phyloP scores from a whole-genome alignment of 1,140 invertebrate genomes.

The Trissolcus basalis region DNA sequence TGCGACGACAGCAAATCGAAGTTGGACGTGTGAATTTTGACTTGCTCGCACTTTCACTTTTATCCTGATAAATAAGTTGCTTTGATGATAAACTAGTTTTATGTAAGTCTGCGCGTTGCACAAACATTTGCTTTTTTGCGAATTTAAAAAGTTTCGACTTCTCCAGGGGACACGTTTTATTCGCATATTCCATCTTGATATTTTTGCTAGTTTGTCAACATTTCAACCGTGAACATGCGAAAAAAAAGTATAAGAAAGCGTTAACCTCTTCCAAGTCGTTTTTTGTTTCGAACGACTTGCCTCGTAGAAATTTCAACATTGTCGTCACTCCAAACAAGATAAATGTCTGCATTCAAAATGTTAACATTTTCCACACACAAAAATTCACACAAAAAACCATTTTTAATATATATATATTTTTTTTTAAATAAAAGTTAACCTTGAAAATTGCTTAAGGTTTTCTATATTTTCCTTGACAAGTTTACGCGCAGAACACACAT shows the following conservation, averaged over 20 bases:
- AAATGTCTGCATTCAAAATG: background rate
- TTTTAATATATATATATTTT: too few relatives aligned
- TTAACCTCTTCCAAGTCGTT: too few relatives aligned
- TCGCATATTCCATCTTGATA: conserved; percentile 8
- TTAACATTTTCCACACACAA: background rate
- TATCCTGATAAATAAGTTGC: conserved; percentile 32
- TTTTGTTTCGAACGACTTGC: too few relatives aligned
- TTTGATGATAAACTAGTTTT: conserved; percentile 43
- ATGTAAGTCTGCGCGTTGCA: conserved; percentile 14
- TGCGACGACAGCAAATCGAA: conserved; percentile 6
- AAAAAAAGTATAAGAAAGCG: conserved; percentile 7
- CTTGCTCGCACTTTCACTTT: background rate
- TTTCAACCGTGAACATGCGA: background rate
- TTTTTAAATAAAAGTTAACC: too few relatives aligned
- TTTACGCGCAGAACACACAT: conserved; percentile 32
- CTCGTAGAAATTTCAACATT: too few relatives aligned
- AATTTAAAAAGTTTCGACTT: conserved; percentile 21
- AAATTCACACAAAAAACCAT: background rate
- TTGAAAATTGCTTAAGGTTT: too few relatives aligned
- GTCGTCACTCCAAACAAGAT: too few relatives aligned
- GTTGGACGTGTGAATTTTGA: conserved; percentile 19
- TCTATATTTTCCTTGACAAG: too few relatives aligned
- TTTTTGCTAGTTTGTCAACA: conserved; percentile 17
- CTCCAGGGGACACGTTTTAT: background rate
- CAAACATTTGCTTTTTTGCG: conserved; percentile 22